Evolutionary conservation across 2,888 invertebrate species (phyloP), one percentile per base, ranked within the genome.

Genomic region (Margaritifera margaritifera): DNA sequence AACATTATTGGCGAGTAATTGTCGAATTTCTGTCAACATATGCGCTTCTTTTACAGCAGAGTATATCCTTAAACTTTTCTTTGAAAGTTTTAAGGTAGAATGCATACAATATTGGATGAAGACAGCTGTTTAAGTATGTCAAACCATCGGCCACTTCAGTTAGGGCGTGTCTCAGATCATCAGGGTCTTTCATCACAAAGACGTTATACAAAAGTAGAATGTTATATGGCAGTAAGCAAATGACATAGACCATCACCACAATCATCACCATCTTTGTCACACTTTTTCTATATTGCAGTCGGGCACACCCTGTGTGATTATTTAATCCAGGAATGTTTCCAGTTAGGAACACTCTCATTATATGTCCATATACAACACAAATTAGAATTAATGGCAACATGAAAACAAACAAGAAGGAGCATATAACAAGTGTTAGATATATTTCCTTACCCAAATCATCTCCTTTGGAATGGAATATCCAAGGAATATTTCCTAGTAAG

Each of bases 221-320:
- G 92, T 96, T 95, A 87, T n/a, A 96, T 53, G 96, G 96, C 83
- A 94, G 93, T 96, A 96, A 96, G 90, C 96, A 96, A 55, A 95
- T 92, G 31, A 96, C 96, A 90, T 97, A 97, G 59, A 95, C 95
- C 65, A 95, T 93, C 4, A 96, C 95, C 66, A 96, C 95, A 64
- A 95, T 94, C 72, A 96, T 93, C 52, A 97, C 96, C 93, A 96
- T 94, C 75, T 95, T 92, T 18, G 96, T 96, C 54, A 96, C 96
- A 79, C 95, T 92, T 90, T 94, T 93, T 79, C 95, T 92, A 90
- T 94, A 93, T 90, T 95, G 94, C 73, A 95, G 95, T 77, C 94
- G 92, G 69, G 94, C 92, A 88, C 95, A 95, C 15, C 94, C 94
- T 51, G 94, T 94, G 70, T 71, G 68, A 80, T 94, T 92, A 27